Percentiles rank a stretch among this genome's conserved stretches.
Evolutionary conservation across 2,888 invertebrate genomes (phyloP).

Genomic region (Choreutis nemorana): DNA sequence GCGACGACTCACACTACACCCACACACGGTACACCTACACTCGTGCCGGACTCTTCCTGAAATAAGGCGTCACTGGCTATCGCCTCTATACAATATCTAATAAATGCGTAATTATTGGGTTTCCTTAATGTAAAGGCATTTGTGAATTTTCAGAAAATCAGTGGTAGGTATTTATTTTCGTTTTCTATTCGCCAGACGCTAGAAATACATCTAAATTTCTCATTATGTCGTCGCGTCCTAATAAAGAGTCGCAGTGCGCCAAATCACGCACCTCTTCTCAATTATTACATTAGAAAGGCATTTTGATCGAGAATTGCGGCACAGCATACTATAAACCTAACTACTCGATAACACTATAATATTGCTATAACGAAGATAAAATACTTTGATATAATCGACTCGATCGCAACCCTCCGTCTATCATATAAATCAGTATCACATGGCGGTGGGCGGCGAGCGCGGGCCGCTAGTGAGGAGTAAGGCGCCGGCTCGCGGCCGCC

Average conservation of each 20-base stretch:
- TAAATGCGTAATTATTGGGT: too few relatives aligned
- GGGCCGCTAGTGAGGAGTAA: too few relatives aligned
- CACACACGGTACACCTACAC: too few relatives aligned
- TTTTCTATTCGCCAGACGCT: conserved; percentile 14
- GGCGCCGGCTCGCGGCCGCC: too few relatives aligned
- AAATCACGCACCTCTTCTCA: too few relatives aligned
- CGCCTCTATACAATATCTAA: too few relatives aligned
- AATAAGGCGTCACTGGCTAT: too few relatives aligned
- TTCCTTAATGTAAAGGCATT: too few relatives aligned
- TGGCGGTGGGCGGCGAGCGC: conserved; percentile 28
- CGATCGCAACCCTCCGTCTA: conserved; percentile 18
- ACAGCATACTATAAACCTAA: conserved; percentile 22
- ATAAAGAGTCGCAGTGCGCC: too few relatives aligned
- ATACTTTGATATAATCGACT: conserved; percentile 20
- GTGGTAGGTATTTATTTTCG: too few relatives aligned
- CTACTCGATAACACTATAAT: conserved; percentile 28
- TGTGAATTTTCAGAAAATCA: too few relatives aligned
- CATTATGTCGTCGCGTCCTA: not conserved
- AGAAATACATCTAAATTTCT: conserved; percentile 13
- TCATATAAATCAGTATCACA: conserved; percentile 19
- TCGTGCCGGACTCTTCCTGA: too few relatives aligned
- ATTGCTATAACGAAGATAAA: conserved; percentile 31
- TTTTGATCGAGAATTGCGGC: conserved; percentile 17
- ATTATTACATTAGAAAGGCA: conserved; percentile 13
- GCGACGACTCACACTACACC: conserved; percentile 5